Evolutionary conservation across 1,140 invertebrate genomes (phyloP).

Genomic region (Anastrepha ludens): DNA sequence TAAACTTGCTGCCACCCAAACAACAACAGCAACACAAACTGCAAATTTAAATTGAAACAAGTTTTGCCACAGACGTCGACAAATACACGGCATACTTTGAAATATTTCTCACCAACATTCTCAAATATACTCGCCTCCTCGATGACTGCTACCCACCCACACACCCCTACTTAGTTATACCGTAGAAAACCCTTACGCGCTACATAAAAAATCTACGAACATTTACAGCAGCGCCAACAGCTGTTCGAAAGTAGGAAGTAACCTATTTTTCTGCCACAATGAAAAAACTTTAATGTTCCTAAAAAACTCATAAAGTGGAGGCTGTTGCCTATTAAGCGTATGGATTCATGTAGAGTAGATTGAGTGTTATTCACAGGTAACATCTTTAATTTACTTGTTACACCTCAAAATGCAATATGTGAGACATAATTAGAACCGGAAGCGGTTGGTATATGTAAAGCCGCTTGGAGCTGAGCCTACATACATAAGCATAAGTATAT

Average conservation of each 20-base stretch:
- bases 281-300: background rate
- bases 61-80: conserved; percentile 65
- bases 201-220: background rate
- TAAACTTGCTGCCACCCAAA: conserved; percentile 73
- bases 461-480: background rate
- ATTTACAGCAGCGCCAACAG: conserved; percentile 5
- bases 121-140: background rate
- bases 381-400: conserved; percentile 20
- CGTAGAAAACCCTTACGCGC: background rate
- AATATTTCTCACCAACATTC: conserved; percentile 11
- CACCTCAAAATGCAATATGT: background rate
- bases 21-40: background rate
- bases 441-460: background rate
- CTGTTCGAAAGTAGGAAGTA: conserved; percentile 30
- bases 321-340: background rate
- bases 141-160: background rate
- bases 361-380: background rate
- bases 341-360: background rate
- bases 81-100: conserved; percentile 5
- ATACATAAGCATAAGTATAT: background rate
- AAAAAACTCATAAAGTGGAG: background rate
- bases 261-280: background rate
- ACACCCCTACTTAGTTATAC: too few relatives aligned
- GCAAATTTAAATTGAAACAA: conserved; percentile 73
- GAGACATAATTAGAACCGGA: background rate